Evolutionary conservation across 2,797 vertebrate species (phyloP), one percentile per base, ranked within the genome.

Genomic region (Tinamus major): DNA sequence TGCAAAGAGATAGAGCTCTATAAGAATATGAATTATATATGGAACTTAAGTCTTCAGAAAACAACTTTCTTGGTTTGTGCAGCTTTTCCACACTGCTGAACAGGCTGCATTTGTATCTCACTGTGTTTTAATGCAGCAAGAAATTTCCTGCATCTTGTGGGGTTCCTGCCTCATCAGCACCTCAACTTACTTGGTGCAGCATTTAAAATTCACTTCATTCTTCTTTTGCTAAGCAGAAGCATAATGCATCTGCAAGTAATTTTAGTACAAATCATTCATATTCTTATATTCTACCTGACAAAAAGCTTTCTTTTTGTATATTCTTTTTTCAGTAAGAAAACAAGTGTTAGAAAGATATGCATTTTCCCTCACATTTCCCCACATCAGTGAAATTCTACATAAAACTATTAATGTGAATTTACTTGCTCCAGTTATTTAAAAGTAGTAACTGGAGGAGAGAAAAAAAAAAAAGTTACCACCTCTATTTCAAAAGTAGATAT

Each of bases 321-420:
- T 2, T 27, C 37, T 20, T 58, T 92, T 55, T 88, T 71, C 55
- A 68, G 48, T 6, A 31, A 13, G 23, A 46, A 93, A 64, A 27
- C 8, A 71, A 92, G 2, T n/a, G 64, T 4, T 29, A 56, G 31
- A 70, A 13, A 72, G 1, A 10, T 15, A 17, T 0, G 0, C n/a
- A 13, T 5, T 10, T 79, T 68, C 17, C 1, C 42, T 33, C 4
- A 1, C 21, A 20, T 37, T 84, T 86, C 49, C 53, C 26, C n/a
- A 85, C 59, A 19, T 35, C 35, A 49, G 17, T n/a, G 5, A 68
- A 80, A 39, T 59, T 31, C n/a, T 68, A 49, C 2, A 10, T 24
- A n/a, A 49, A 84, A 64, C 20, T 48, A 24, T 10, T 59, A 23
- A 37, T 31, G 14, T 49, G 41, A 41, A 59, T 13, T 44, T 19